Evolutionary conservation across 2,888 invertebrate genomes (phyloP).

Genomic region (Lagria hirta): DNA sequence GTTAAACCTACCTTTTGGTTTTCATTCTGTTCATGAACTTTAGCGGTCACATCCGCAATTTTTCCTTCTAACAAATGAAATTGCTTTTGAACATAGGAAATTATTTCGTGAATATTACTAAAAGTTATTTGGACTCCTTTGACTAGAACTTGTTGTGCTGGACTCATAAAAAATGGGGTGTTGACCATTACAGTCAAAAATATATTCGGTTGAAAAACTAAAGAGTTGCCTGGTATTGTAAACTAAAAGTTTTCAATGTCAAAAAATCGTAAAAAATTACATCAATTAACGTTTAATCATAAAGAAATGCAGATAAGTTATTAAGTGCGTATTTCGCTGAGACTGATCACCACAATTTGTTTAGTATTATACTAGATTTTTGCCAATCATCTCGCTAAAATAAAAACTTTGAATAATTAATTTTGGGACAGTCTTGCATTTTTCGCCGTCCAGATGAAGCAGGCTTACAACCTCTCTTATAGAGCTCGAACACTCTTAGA

Average conservation of each 20-base stretch:
- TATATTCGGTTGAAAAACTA: constrained; percentile 66
- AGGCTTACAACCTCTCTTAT: too few relatives aligned
- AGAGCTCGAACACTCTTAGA: too few relatives aligned
- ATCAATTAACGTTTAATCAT: background rate
- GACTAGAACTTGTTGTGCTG: constrained; percentile 71
- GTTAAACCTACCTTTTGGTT: constrained; percentile 47
- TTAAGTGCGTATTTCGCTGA: constrained; percentile 1
- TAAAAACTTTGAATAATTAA: too few relatives aligned
- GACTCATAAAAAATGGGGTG: constrained; percentile 71
- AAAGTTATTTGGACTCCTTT: constrained; percentile 68
- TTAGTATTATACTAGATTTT: too few relatives aligned
- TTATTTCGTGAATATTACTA: constrained; percentile 61
- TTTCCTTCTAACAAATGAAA: constrained; percentile 63
- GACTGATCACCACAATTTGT: too few relatives aligned
- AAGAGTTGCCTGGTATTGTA: constrained; percentile 65
- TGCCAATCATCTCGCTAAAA: too few relatives aligned
- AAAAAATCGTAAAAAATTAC: background rate
- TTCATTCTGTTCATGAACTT: constrained; percentile 60
- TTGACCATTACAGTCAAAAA: constrained; percentile 76
- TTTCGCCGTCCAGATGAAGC: too few relatives aligned
- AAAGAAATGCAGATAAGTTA: constrained; percentile 20
- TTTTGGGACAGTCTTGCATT: too few relatives aligned
- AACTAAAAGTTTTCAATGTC: constrained; percentile 59
- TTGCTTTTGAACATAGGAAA: constrained; percentile 60
- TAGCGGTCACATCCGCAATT: constrained; percentile 59